These are phyloP conservation scores for Clamator glandarius DNA, from an alignment of 2,797 vertebrate genomes.

Conservation along the genomic window DNA sequence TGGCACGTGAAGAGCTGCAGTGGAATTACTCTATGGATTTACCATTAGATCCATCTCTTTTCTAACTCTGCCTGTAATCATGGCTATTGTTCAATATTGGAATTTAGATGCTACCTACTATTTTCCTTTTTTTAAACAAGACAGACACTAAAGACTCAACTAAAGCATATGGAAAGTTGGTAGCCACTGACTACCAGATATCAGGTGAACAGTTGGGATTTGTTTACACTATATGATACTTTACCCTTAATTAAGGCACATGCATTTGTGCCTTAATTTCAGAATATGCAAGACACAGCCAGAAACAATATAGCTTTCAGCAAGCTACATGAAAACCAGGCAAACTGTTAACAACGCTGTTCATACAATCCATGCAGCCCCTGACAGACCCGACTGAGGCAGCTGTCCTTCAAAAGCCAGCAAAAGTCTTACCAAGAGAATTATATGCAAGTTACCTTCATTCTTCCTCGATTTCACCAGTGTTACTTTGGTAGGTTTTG, in stretches of 20 bases:
- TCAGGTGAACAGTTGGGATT: neutral
- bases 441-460: constrained; percentile 85
- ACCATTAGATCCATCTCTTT: neutral
- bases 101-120: neutral
- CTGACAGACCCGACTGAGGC: neutral
- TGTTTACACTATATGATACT: neutral
- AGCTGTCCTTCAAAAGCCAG: neutral
- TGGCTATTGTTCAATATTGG: neutral
- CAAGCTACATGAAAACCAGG: neutral
- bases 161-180: neutral
- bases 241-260: neutral
- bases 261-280: neutral
- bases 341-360: neutral
- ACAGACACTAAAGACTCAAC: neutral
- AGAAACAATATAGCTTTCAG: neutral
- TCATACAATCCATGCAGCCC: neutral
- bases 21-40: neutral
- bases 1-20: neutral
- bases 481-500: constrained; percentile 95
- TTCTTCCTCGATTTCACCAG: constrained; percentile 97
- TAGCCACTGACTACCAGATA: neutral
- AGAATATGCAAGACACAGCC: neutral
- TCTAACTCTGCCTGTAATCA: neutral
- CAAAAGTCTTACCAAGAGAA: neutral
- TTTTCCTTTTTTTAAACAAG: neutral